phyloP scores from a whole-genome alignment of 2,888 invertebrate genomes.

The Blomia tropicalis region DNA sequence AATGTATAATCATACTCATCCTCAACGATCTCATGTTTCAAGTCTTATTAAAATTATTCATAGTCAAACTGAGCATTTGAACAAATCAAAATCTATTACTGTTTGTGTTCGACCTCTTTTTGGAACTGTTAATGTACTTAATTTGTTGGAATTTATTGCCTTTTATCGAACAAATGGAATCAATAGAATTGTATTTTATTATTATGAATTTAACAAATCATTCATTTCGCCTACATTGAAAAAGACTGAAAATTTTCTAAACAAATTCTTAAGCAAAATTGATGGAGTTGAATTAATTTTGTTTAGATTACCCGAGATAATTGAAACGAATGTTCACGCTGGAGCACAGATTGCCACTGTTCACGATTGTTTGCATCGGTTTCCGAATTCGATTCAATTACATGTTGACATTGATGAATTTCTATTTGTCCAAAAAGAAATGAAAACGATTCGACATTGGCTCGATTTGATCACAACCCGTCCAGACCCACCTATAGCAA shows the following conservation, averaged over 20 bases:
- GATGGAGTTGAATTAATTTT: neutral
- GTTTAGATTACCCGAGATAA: slow-evolving; percentile 3
- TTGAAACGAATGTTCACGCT: slow-evolving; percentile 5
- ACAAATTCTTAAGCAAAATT: neutral
- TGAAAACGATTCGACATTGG: neutral
- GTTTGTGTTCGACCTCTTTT: slow-evolving; percentile 23
- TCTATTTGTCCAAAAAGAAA: neutral
- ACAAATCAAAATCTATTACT: neutral
- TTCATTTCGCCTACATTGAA: neutral
- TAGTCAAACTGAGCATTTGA: neutral
- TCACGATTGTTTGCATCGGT: slow-evolving; percentile 21
- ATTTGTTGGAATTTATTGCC: slow-evolving; percentile 22
- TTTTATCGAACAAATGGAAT: slow-evolving; percentile 17
- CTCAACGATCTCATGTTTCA: neutral
- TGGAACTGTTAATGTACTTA: slow-evolving; percentile 9
- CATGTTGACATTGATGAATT: slow-evolving; percentile 24
- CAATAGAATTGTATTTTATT: slow-evolving; percentile 11
- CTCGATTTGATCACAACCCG: neutral
- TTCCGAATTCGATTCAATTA: slow-evolving; percentile 14
- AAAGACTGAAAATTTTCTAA: neutral
- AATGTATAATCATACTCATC: neutral
- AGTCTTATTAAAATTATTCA: neutral
- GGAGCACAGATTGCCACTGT: slow-evolving; percentile 14
- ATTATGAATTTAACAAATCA: neutral
- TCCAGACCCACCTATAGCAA: neutral